Percentiles rank a stretch among this genome's conserved stretches.
These are phyloP conservation scores for Danionella cerebrum DNA, from an alignment of 2,113 vertebrate genomes.

Conservation along the genomic window DNA sequence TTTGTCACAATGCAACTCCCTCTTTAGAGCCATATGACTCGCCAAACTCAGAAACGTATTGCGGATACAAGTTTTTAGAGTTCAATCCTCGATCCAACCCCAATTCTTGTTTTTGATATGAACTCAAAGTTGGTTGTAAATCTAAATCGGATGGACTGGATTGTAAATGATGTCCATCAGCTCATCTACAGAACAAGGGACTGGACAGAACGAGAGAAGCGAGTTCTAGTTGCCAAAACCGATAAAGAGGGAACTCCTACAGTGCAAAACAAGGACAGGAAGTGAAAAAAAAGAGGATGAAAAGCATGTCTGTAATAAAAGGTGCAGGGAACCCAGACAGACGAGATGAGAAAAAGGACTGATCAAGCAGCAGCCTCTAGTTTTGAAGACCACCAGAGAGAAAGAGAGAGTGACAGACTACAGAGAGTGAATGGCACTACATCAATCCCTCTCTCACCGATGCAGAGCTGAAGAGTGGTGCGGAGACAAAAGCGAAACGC, in stretches of 20 bases:
- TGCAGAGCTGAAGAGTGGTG: constrained; percentile 38
- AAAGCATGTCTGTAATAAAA: constrained; percentile 66
- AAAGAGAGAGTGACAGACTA: constrained; percentile 64
- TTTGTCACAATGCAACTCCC: no score
- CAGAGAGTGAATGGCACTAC: constrained; percentile 63
- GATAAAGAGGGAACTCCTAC: constrained; percentile 42
- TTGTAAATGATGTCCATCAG: not conserved
- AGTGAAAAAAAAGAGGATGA: constrained; percentile 60
- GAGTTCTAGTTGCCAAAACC: constrained; percentile 57
- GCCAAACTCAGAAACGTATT: no score
- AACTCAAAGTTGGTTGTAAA: not conserved
- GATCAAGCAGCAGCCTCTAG: constrained; percentile 51
- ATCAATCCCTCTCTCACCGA: constrained; percentile 54
- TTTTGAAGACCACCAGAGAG: constrained; percentile 59
- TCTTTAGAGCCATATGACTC: no score
- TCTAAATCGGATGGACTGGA: not conserved
- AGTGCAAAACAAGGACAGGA: constrained; percentile 48
- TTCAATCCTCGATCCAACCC: no score
- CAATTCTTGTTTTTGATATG: not conserved
- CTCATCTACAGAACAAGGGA: not conserved
- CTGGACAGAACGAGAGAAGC: constrained; percentile 32
- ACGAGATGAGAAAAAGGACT: constrained; percentile 39
- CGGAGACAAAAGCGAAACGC: constrained; percentile 14
- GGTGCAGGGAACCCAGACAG: constrained; percentile 41
- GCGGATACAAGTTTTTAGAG: no score